Conservation (phyloP, 2,113 vertebrate species). For the Hassar affinis region DNA sequence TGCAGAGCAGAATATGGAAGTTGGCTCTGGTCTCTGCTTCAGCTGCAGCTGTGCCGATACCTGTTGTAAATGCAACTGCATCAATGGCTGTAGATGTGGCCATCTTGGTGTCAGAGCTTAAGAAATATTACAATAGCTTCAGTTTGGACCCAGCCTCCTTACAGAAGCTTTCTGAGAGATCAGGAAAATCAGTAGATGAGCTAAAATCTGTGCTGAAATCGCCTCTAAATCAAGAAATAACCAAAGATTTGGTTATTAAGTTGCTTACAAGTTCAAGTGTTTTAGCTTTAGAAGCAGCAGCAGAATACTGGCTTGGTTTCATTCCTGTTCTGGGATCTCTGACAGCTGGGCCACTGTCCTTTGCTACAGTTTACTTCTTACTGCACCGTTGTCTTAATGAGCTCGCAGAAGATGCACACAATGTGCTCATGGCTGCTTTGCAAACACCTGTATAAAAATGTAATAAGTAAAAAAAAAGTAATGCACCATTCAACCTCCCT, state of each 20-base stretch:
- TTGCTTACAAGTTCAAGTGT: slow-evolving; percentile 55
- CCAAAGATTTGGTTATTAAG: slow-evolving; percentile 50
- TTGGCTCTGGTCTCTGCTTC: slow-evolving; percentile 59
- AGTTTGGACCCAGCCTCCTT: slow-evolving; percentile 67
- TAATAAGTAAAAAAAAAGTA: too few relatives aligned
- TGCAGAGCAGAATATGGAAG: slow-evolving; percentile 63
- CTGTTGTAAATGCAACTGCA: slow-evolving; percentile 47
- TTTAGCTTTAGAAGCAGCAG: slow-evolving; percentile 41
- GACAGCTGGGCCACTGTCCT: slow-evolving; percentile 64
- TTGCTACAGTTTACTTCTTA: slow-evolving; percentile 59
- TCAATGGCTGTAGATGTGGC: slow-evolving; percentile 60
- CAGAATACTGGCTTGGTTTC: slow-evolving; percentile 55
- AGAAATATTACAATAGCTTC: slow-evolving; percentile 62
- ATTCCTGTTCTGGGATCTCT: slow-evolving; percentile 65
- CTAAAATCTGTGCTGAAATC: slow-evolving; percentile 63
- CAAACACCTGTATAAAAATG: slow-evolving; percentile 48
- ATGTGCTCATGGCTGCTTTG: slow-evolving; percentile 64
- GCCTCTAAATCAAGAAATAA: slow-evolving; percentile 59
- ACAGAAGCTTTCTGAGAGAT: slow-evolving; percentile 61
- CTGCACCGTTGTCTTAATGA: slow-evolving; percentile 63
- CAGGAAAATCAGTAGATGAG: slow-evolving; percentile 63
- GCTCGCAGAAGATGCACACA: slow-evolving; percentile 62
- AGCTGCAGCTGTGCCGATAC: slow-evolving; percentile 63
- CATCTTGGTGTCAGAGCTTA: slow-evolving; percentile 59
- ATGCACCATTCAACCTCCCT: too few relatives aligned